Base-by-base conservation (phyloP, 2,113 vertebrate species). In the Sturnus vulgaris region DNA sequence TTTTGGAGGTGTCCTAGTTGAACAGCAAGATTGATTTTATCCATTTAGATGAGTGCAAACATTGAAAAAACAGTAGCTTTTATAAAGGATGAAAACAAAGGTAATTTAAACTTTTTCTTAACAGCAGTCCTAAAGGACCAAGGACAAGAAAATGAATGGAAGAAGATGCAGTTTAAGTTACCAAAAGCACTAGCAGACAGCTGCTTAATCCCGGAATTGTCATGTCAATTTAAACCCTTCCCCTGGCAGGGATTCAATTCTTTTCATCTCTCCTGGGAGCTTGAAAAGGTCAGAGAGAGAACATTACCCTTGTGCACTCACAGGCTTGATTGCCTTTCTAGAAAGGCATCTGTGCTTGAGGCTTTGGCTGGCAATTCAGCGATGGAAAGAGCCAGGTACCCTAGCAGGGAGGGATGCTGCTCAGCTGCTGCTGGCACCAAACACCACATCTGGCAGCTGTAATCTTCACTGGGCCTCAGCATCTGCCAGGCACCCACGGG, bases 261-360 rank as follows among this genome's bases (percentile, higher is more conserved):
- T 63, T 92, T 93, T 88, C 66, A 35, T 94, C 76, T 92, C 73
- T 97, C 91, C 96, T 82, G 86, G 82, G 77, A 75, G 86, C 82
- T 73, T 88, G 46, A 59, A 94, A 97, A 97, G 88, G 94, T 96
- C 94, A 94, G 88, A 88, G 71, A 78, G 60, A 96, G 47, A 96
- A 94, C 72, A 93, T 90, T 96, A 79, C 44, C 59, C 75, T 82
- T 93, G 69, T 39, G 66, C 91, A 93, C 57, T 76, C 3, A 10
- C 78, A 47, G 30, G n/a, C 77, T 91, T 71, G 70, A 55, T 87
- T 8, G 60, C 80, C 28, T 76, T 92, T 88, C 65, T 68, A 44
- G 75, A 82, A 95, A 94, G 44, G 30, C 56, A 70, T 49, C 77
- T 71, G 39, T 11, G 5, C 72, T 60, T 46, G 55, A 46, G 44